These are phyloP conservation scores for Merops nubicus DNA, from an alignment of 2,113 vertebrate genomes.

Conservation along the genomic window DNA sequence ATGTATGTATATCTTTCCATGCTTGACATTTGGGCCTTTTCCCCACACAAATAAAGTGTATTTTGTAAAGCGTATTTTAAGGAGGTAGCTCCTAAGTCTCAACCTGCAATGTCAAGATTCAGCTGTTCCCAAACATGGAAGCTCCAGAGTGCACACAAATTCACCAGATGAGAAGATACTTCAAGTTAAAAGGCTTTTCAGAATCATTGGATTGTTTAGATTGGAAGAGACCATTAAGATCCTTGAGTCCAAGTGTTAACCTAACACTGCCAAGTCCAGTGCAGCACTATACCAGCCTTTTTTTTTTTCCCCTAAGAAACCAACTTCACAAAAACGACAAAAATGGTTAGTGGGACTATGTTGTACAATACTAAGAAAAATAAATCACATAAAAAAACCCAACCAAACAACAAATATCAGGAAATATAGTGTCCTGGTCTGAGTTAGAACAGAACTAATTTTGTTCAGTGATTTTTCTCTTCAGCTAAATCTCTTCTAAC, in stretches of 20 bases:
- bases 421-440: background rate
- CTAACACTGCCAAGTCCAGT: too few relatives aligned
- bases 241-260: background rate
- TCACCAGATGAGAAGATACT: background rate
- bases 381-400: too few relatives aligned
- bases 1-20: background rate
- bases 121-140: background rate
- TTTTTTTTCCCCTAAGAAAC: background rate
- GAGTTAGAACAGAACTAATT: too few relatives aligned
- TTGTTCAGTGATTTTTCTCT: too few relatives aligned
- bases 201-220: background rate
- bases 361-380: background rate
- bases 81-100: background rate
- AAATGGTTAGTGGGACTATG: background rate
- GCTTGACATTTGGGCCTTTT: background rate
- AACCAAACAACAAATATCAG: background rate
- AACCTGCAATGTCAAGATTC: background rate
- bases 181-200: background rate
- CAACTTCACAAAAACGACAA: background rate
- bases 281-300: background rate
- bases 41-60: background rate
- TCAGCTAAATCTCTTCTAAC: too few relatives aligned
- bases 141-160: background rate
- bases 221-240: background rate
- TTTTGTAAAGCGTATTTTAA: too few relatives aligned